These are phyloP conservation scores for Neosilurus mollespiculum DNA, from an alignment of 2,797 vertebrate species.

Conservation along the genomic window DNA sequence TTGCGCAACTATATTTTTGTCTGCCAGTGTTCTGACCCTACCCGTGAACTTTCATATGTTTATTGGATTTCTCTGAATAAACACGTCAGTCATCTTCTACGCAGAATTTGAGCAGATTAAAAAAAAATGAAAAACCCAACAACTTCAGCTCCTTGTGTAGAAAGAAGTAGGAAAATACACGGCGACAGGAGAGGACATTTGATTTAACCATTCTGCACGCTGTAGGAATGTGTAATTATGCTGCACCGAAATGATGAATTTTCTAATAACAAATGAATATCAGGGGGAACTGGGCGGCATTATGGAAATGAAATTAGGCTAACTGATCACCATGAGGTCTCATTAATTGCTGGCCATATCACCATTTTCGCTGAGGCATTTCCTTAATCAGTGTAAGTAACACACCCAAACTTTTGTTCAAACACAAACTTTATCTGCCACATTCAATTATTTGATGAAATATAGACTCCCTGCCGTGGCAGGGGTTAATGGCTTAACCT, in stretches of 20 bases:
- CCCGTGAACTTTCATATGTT: not conserved
- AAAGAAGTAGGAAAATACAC: not conserved
- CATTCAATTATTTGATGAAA: constrained; percentile 12
- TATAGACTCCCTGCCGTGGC: not conserved
- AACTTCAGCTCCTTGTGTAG: not conserved
- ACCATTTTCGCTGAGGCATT: not conserved
- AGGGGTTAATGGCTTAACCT: constrained; percentile 17
- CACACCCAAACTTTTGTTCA: not conserved
- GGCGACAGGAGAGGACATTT: not conserved
- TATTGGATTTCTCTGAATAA: not conserved
- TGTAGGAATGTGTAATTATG: constrained; percentile 14
- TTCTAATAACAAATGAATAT: not conserved
- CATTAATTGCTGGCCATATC: constrained; percentile 13
- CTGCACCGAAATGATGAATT: not conserved
- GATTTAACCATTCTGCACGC: not conserved
- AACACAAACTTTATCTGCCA: constrained; percentile 1
- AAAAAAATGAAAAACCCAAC: too few relatives aligned
- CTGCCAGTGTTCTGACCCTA: constrained; percentile 4
- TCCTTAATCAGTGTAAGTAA: constrained; percentile 1
- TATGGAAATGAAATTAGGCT: constrained; percentile 30
- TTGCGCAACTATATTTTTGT: not conserved
- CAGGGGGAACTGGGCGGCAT: constrained; percentile 3
- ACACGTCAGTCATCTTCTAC: not conserved
- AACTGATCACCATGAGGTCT: constrained; percentile 25
- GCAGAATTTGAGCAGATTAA: not conserved